Evolutionary conservation across 2,797 vertebrate species (phyloP).

Genomic region (Tangara arthus): DNA sequence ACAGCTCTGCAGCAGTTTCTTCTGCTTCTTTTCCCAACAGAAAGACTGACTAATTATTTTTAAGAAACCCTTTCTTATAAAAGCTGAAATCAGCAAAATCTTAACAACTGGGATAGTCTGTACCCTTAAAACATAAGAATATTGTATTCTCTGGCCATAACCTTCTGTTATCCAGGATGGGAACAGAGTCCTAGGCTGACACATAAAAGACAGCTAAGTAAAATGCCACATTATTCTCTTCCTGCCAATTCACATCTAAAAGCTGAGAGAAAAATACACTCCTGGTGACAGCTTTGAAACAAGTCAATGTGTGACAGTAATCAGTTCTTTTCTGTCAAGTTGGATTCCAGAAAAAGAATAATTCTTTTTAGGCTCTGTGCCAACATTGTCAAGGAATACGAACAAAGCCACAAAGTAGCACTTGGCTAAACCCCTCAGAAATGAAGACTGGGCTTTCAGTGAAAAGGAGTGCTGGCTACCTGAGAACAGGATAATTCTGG

Average conservation of each 20-base stretch:
- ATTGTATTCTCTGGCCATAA: neutral
- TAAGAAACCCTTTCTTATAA: neutral
- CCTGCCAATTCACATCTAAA: constrained; percentile 22
- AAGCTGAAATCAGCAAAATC: neutral
- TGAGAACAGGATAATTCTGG: neutral
- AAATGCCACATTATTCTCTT: neutral
- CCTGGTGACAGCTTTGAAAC: neutral
- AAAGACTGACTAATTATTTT: neutral
- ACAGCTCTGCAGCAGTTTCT: neutral
- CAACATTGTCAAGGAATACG: constrained; percentile 1
- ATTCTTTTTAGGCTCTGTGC: neutral
- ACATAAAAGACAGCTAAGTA: neutral
- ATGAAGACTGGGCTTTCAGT: neutral
- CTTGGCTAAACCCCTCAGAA: neutral
- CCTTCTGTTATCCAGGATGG: neutral
- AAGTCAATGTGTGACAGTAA: constrained; percentile 14
- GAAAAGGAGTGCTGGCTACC: neutral
- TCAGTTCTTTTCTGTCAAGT: neutral
- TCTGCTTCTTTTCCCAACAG: neutral
- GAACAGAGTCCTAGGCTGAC: neutral
- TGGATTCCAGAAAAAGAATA: neutral
- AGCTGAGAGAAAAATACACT: neutral
- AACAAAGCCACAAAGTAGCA: neutral
- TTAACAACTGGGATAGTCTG: neutral
- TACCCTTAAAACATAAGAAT: neutral